These are phyloP conservation scores for Ispidina lecontei DNA, from an alignment of 2,797 vertebrate species.

Conservation along the genomic window DNA sequence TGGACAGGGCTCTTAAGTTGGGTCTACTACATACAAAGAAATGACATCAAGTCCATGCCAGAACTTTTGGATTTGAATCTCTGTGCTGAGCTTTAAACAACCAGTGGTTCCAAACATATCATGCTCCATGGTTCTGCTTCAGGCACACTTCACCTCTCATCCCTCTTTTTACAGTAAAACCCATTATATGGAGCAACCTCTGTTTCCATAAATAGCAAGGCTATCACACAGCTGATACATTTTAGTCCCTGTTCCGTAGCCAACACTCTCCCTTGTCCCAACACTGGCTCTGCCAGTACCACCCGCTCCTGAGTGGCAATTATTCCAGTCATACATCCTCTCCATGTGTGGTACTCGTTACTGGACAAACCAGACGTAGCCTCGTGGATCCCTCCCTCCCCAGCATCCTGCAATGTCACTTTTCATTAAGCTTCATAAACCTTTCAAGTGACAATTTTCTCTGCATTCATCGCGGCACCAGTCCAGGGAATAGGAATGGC, in stretches of 20 bases:
- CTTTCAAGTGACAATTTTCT: constrained; percentile 65
- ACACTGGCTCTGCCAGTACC: background rate
- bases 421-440: constrained; percentile 72
- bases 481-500: constrained; percentile 47
- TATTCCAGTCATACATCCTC: constrained; percentile 27
- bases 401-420: constrained; percentile 56
- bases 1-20: background rate
- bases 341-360: constrained; percentile 9
- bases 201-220: background rate
- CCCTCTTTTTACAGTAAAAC: background rate
- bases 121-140: background rate
- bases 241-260: background rate
- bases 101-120: background rate
- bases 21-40: background rate
- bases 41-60: background rate
- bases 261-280: background rate
- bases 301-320: background rate
- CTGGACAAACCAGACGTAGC: constrained; percentile 22
- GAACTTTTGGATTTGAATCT: background rate
- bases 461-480: constrained; percentile 42
- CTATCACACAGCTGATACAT: background rate
- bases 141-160: background rate
- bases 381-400: constrained; percentile 23
- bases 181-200: background rate
- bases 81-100: background rate